A percentile compares a stretch with the other conserved stretches of the same genome.
phyloP scores from a whole-genome alignment of 1,140 invertebrate genomes.

The Ladona fulva region DNA sequence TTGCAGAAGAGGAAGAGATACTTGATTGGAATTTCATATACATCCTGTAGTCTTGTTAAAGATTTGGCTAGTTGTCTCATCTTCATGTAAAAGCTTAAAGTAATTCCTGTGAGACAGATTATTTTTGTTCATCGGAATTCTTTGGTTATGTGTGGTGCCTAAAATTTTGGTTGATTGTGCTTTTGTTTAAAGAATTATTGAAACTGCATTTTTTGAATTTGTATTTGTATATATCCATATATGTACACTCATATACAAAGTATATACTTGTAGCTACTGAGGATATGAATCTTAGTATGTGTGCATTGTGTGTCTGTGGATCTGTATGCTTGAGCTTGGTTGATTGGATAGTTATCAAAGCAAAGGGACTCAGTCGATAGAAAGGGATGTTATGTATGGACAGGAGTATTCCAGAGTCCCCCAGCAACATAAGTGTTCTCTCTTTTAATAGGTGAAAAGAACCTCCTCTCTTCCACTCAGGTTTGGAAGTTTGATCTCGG shows the following conservation, averaged over 20 bases:
- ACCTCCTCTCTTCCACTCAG: neutral
- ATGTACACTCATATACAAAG: neutral
- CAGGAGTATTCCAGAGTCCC: conserved; percentile 6
- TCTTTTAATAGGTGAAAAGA: neutral
- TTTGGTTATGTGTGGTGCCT: neutral
- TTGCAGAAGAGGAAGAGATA: neutral
- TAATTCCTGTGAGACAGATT: neutral
- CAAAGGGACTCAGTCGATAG: neutral
- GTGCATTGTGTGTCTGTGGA: neutral
- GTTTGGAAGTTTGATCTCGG: neutral
- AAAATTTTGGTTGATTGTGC: neutral
- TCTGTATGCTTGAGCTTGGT: neutral
- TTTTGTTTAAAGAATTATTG: neutral
- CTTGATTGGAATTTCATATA: neutral
- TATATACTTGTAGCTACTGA: neutral
- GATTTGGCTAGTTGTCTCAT: neutral
- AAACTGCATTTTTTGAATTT: neutral
- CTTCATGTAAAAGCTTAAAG: neutral
- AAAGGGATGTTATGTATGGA: conserved; percentile 9
- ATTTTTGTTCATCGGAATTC: neutral
- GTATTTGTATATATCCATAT: neutral
- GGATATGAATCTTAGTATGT: neutral
- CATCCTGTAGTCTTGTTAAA: neutral
- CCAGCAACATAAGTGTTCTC: neutral
- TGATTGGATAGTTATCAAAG: neutral